Percentiles rank a stretch among this genome's conserved stretches.
Conservation (phyloP, 2,888 invertebrate genomes). For the Conus canariensis region DNA sequence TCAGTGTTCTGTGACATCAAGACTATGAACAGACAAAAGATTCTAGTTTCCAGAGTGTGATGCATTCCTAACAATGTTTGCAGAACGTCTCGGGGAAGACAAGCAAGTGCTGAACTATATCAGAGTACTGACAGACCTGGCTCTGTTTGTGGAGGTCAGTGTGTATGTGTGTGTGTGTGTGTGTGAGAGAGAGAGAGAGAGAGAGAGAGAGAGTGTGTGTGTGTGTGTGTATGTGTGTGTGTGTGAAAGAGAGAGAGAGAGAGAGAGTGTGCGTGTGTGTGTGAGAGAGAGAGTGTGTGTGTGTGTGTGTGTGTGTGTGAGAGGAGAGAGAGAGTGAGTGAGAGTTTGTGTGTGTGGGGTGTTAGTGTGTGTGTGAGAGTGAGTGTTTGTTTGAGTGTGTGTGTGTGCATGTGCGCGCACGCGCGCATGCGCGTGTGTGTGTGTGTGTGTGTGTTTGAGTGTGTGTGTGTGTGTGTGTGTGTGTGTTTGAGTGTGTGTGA, state of each 20-base stretch:
- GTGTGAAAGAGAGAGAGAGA: background rate
- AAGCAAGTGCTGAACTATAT: slow-evolving; percentile 34
- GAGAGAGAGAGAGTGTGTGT: background rate
- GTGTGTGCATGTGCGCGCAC: background rate
- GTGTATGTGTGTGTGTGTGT: slow-evolving; percentile 14
- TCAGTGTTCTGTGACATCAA: no score
- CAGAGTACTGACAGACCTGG: slow-evolving; percentile 24
- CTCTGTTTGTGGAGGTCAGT: slow-evolving; percentile 31
- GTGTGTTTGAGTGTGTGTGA: background rate
- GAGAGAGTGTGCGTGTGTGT: background rate
- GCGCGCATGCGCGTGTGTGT: no score
- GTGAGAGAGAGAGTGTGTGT: background rate
- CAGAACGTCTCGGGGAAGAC: slow-evolving; percentile 15
- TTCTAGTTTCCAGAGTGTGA: no score
- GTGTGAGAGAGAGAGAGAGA: background rate
- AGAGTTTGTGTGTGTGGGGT: background rate
- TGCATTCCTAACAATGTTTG: background rate
- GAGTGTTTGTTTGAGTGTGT: background rate
- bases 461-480: slow-evolving; percentile 3
- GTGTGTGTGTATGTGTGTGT: slow-evolving; percentile 4
- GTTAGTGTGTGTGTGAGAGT: background rate
- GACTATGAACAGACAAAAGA: no score
- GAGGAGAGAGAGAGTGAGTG: background rate
- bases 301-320: background rate
- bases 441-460: background rate